These are phyloP conservation scores for Dolichallabes microphthalmus DNA, from an alignment of 2,113 vertebrate genomes.

Conservation along the genomic window DNA sequence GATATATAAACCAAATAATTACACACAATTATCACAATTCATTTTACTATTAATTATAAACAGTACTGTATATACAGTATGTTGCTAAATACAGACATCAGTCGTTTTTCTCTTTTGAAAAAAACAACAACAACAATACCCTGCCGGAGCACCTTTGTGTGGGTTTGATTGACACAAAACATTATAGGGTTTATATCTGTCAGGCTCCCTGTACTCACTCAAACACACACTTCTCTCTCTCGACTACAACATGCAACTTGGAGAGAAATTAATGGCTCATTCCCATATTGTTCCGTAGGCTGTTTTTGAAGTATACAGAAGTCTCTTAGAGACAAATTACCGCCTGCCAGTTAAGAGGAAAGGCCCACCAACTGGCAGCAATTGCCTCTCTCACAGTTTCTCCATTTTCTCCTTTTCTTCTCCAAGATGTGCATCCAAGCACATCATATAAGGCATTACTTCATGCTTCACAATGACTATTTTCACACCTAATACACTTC, in stretches of 20 bases:
- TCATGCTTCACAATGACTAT: slow-evolving; percentile 8
- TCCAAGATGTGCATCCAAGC: background rate
- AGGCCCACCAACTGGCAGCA: slow-evolving; percentile 19
- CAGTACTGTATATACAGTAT: background rate
- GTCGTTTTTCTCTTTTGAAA: background rate
- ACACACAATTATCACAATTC: too few species aligned
- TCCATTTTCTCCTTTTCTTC: slow-evolving; percentile 18
- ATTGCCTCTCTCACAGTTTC: slow-evolving; percentile 10
- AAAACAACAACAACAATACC: background rate
- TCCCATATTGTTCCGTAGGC: slow-evolving; percentile 34
- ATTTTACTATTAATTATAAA: background rate
- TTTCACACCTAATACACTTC: slow-evolving; percentile 5
- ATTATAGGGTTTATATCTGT: slow-evolving; percentile 33
- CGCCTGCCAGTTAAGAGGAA: slow-evolving; percentile 34
- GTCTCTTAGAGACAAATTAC: slow-evolving; percentile 41
- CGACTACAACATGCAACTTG: slow-evolving; percentile 11
- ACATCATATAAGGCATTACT: slow-evolving; percentile 24
- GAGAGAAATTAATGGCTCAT: slow-evolving; percentile 38
- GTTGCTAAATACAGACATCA: background rate
- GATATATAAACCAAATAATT: background rate
- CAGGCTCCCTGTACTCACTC: background rate
- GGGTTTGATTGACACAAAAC: slow-evolving; percentile 28
- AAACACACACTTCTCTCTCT: background rate
- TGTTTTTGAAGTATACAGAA: slow-evolving; percentile 39
- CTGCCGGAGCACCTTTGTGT: slow-evolving; percentile 7